A percentile compares a stretch with the other conserved stretches of the same genome.
phyloP scores from a whole-genome alignment of 2,888 invertebrate genomes.

The Ctena decussata region DNA sequence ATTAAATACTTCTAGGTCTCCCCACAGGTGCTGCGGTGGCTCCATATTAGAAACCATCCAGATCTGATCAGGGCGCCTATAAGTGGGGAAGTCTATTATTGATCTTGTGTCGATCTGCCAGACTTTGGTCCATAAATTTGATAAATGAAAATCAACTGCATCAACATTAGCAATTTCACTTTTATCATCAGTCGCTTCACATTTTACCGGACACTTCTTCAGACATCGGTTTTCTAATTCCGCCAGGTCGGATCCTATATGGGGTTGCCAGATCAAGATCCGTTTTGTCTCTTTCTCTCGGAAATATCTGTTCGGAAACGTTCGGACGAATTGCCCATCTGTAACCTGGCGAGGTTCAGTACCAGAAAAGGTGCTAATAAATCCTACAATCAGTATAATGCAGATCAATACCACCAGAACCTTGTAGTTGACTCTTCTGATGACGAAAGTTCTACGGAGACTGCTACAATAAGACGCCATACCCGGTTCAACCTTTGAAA shows the following conservation, averaged over 20 bases:
- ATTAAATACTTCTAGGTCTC: conserved; percentile 52
- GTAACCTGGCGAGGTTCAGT: not conserved
- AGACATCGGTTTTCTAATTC: not conserved
- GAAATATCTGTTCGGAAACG: not conserved
- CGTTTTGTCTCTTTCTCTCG: not conserved
- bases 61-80: conserved; percentile 67
- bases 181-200: conserved; percentile 41
- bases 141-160: conserved; percentile 50
- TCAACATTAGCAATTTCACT: conserved; percentile 39
- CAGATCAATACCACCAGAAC: too few relatives aligned
- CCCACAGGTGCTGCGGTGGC: conserved; percentile 68
- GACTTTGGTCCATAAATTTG: conserved; percentile 43
- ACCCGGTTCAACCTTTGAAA: too few relatives aligned
- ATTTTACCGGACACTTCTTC: conserved; percentile 28
- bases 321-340: not conserved
- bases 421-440: too few relatives aligned
- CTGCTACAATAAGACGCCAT: too few relatives aligned
- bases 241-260: not conserved
- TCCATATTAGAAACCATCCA: conserved; percentile 73
- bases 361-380: not conserved
- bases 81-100: conserved; percentile 51
- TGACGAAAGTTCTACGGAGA: too few relatives aligned
- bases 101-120: conserved; percentile 38
- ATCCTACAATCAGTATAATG: too few relatives aligned
- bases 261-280: conserved; percentile 14